Evolutionary conservation across 2,797 vertebrate genomes (phyloP).

Genomic region (Chrysolophus pictus): DNA sequence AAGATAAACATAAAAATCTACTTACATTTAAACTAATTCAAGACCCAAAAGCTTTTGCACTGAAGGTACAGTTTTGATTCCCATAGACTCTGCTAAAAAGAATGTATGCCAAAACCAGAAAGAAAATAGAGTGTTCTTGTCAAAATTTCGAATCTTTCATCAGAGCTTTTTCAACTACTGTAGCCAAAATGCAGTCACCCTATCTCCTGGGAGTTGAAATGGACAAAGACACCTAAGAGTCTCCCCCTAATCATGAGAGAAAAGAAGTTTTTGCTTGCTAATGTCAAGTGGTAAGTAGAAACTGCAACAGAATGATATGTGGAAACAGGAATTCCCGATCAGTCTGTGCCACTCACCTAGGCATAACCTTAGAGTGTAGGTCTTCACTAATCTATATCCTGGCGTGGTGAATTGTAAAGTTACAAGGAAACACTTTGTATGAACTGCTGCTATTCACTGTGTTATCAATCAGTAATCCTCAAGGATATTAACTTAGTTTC

Average conservation of each 20-base stretch:
- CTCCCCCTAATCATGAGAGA: not conserved
- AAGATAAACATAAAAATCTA: not conserved
- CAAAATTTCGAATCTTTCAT: not conserved
- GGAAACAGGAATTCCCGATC: not conserved
- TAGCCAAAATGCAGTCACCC: constrained; percentile 5
- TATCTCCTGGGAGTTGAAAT: not conserved
- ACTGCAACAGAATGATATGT: not conserved
- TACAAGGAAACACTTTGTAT: not conserved
- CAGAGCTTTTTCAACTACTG: not conserved
- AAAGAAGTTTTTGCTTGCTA: not conserved
- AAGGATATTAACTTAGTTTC: not conserved
- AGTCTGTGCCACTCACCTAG: not conserved
- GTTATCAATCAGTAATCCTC: not conserved
- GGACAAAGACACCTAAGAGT: not conserved
- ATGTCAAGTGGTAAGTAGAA: constrained; percentile 1
- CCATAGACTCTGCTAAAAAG: not conserved
- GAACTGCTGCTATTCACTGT: not conserved
- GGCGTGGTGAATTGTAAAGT: not conserved
- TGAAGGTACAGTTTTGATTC: not conserved
- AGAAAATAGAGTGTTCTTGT: constrained; percentile 5
- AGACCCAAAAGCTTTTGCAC: not conserved
- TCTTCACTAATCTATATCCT: not conserved
- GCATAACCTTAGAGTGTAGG: not conserved
- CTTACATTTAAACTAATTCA: not conserved
- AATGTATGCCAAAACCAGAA: constrained; percentile 1